phyloP scores from a whole-genome alignment of 2,797 vertebrate species.

The Centropyge bicolor region DNA sequence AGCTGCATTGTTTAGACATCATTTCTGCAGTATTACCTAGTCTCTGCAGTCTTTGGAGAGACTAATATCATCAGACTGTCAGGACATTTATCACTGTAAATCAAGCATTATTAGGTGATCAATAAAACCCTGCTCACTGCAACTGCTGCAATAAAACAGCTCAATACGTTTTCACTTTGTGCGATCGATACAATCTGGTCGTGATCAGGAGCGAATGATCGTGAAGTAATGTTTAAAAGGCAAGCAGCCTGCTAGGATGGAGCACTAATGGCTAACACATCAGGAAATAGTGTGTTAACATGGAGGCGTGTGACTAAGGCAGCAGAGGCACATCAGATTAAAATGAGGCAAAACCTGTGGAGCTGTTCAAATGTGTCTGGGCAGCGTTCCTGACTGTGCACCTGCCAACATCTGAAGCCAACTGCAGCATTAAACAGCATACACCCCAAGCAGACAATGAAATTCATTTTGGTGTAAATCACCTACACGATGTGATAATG shows the following conservation, averaged over 20 bases:
- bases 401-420: neutral
- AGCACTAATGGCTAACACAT: neutral
- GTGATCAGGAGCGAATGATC: conserved; percentile 24
- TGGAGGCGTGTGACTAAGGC: neutral
- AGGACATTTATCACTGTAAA: conserved; percentile 22
- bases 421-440: neutral
- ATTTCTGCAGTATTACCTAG: neutral
- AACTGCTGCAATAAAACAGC: conserved; percentile 43
- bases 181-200: conserved; percentile 42
- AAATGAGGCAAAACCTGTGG: conserved; percentile 17
- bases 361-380: conserved; percentile 3
- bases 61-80: conserved; percentile 19
- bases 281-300: neutral
- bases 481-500: neutral
- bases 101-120: conserved; percentile 13
- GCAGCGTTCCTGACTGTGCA: neutral
- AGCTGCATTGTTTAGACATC: neutral
- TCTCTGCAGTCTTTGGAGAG: conserved; percentile 4
- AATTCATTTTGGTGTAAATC: neutral
- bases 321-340: conserved; percentile 6
- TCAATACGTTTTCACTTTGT: conserved; percentile 24
- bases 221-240: conserved; percentile 15
- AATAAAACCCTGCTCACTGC: conserved; percentile 1
- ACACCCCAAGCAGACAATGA: neutral
- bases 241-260: conserved; percentile 9